Evolutionary conservation across 2,797 vertebrate species (phyloP), one percentile per base, ranked within the genome.

Genomic region (Cossypha niveicapilla): DNA sequence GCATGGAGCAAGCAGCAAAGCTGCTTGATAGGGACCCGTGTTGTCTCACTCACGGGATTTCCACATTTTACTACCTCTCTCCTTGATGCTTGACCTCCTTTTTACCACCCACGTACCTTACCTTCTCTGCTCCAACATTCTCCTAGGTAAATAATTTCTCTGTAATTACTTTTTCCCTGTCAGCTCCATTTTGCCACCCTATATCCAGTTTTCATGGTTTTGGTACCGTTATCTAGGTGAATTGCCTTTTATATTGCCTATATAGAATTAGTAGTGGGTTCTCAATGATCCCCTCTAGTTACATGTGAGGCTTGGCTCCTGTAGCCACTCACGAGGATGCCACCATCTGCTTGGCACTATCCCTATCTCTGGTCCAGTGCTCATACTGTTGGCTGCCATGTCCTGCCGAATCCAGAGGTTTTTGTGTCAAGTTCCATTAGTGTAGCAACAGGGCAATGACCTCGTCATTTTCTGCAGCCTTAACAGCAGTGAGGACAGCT

Each of bases 331-430:
- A 6, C 5, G 7, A 48, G 21, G 14, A 27, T 9, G 9, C 8
- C 24, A 47, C 9, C 8, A 22, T 21, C 19, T n/a, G n/a, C 35
- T 79, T 4, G 4, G n/a, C 1, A 2, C 23, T 51, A 12, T 35
- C 22, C 11, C 11, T 23, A 3, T 9, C 9, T 57, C 32, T 47
- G 45, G 24, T 18, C 32, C 1, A 0, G 5, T 27, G 30, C 4
- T 56, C 6, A 27, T 28, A 5, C 21, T 56, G 2, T 5, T 65
- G 19, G 6, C 30, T 86, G 35, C 18, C 30, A 16, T 10, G 3
- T 16, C 14, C n/a, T 56, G 53, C 13, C n/a, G 10, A 21, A 9
- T 22, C 53, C 53, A 32, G 53, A 54, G 21, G 13, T 34, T 34
- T 54, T 56, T 10, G 15, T 57, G 21, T 56, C 53, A 32, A 5